phyloP scores from a whole-genome alignment of 2,797 vertebrate species.

The Pangasius krempfi region DNA sequence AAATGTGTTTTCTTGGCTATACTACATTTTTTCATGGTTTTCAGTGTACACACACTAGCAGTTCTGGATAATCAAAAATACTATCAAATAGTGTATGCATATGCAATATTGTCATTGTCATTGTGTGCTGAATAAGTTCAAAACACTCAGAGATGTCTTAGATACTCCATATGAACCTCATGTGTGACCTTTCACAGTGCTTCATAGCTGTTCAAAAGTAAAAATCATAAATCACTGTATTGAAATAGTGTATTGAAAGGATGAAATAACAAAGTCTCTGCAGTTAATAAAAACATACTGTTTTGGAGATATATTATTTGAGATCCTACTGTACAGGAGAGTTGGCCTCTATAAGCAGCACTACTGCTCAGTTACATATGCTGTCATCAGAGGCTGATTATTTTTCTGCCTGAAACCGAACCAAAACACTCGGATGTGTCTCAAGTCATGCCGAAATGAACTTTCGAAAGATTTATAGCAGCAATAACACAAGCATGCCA shows the following conservation, averaged over 20 bases:
- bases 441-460: conserved; percentile 48
- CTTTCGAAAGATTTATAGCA: conserved; percentile 66
- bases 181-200: not conserved
- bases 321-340: not conserved
- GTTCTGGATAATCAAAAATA: not conserved
- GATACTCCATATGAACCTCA: not conserved
- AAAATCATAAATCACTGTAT: not conserved
- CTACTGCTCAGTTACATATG: not conserved
- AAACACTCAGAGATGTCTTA: not conserved
- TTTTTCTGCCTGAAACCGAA: conserved; percentile 63
- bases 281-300: not conserved
- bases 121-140: not conserved
- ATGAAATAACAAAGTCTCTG: not conserved
- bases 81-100: not conserved
- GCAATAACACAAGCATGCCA: conserved; percentile 65
- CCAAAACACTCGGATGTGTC: conserved; percentile 55
- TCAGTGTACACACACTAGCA: not conserved
- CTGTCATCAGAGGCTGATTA: conserved; percentile 46
- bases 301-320: not conserved
- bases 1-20: not conserved
- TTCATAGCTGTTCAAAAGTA: not conserved
- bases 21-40: not conserved
- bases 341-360: not conserved
- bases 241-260: not conserved
- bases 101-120: not conserved